phyloP scores from a whole-genome alignment of 2,113 vertebrate genomes.

The Muntiacus reevesi region DNA sequence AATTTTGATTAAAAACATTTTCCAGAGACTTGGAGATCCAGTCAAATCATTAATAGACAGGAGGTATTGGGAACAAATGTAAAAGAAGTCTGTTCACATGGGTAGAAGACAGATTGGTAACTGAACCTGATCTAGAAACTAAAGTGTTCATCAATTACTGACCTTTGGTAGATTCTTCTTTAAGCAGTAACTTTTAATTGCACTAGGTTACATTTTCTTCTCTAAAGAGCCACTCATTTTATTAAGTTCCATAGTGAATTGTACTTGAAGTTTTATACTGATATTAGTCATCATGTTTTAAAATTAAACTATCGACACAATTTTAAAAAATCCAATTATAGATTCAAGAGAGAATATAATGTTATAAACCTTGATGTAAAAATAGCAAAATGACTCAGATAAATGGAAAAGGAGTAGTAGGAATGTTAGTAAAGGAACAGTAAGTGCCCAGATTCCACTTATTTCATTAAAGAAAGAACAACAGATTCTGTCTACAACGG shows the following conservation, averaged over 20 bases:
- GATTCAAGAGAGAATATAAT: background rate
- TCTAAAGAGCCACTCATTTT: background rate
- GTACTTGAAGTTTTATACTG: slow-evolving; percentile 1
- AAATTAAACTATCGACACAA: background rate
- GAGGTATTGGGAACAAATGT: background rate
- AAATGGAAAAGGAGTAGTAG: background rate
- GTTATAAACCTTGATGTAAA: background rate
- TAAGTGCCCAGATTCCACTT: background rate
- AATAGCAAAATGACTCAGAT: slow-evolving; percentile 28
- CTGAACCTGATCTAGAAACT: background rate
- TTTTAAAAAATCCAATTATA: slow-evolving; percentile 28
- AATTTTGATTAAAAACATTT: background rate
- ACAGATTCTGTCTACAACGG: background rate
- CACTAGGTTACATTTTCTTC: background rate
- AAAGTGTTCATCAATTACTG: background rate
- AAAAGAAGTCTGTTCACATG: background rate
- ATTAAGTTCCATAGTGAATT: background rate
- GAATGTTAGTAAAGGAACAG: background rate
- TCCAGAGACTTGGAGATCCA: background rate
- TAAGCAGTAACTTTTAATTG: background rate
- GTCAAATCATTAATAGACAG: background rate
- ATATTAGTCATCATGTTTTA: background rate
- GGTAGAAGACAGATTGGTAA: background rate
- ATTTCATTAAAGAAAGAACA: background rate
- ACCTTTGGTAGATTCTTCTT: background rate